These are phyloP conservation scores for Drosophila affinis DNA, from an alignment of 2,888 invertebrate genomes.

Conservation along the genomic window DNA sequence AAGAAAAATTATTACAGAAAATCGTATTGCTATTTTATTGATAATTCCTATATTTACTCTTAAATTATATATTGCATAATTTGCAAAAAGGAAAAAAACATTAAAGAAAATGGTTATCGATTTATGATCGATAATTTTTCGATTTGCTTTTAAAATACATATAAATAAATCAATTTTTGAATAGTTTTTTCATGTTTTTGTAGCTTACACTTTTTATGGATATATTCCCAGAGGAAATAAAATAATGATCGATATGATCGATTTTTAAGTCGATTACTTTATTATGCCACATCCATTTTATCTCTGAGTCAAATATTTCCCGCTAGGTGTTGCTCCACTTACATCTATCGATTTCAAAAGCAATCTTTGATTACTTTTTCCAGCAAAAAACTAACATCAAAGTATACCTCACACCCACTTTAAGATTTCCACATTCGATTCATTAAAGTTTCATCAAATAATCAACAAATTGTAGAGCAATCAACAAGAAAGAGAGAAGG, in stretches of 20 bases:
- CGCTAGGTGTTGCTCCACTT: neutral
- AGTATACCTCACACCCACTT: neutral
- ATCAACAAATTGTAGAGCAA: constrained; percentile 32
- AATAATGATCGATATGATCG: too few relatives aligned
- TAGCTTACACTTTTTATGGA: too few relatives aligned
- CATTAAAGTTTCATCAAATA: constrained; percentile 23
- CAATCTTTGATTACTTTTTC: neutral
- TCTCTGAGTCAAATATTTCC: neutral
- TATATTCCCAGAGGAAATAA: too few relatives aligned
- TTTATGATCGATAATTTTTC: neutral
- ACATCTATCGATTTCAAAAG: neutral
- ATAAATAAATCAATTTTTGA: too few relatives aligned
- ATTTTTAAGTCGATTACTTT: neutral
- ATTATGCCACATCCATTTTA: too few relatives aligned
- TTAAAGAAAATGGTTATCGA: neutral
- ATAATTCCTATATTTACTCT: neutral
- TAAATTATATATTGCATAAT: neutral
- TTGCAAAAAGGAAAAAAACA: accelerated
- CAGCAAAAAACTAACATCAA: neutral
- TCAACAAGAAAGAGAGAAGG: constrained; percentile 1
- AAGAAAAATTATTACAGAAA: neutral
- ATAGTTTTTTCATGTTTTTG: too few relatives aligned
- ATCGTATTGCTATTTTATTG: neutral
- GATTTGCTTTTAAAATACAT: too few relatives aligned
- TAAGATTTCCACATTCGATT: constrained; percentile 8